Conservation (phyloP, 2,113 vertebrate species). For the Oncorhynchus clarkii region DNA sequence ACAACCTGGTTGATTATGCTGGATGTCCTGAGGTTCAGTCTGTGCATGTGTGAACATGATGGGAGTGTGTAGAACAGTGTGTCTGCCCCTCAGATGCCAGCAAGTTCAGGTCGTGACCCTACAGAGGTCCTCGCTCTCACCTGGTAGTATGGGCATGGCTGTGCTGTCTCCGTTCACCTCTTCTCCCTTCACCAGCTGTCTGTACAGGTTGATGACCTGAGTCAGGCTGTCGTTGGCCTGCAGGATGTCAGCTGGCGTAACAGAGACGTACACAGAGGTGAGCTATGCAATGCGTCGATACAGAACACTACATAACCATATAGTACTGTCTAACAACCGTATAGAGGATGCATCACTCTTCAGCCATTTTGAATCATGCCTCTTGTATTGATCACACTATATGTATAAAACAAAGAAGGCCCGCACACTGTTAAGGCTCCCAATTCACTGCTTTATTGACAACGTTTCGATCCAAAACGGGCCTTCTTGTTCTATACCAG, state of each 20-base stretch:
- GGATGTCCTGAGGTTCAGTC: background rate
- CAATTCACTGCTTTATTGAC: too few relatives aligned
- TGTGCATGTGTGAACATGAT: background rate
- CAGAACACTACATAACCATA: too few relatives aligned
- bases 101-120: too few relatives aligned
- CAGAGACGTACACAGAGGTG: background rate
- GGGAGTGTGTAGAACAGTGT: background rate
- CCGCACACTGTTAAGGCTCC: too few relatives aligned
- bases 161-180: slow-evolving; percentile 83
- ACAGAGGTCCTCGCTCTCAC: slow-evolving; percentile 50
- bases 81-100: background rate
- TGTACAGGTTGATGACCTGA: slow-evolving; percentile 93
- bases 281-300: background rate
- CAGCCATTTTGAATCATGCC: too few relatives aligned
- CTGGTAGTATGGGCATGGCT: slow-evolving; percentile 65
- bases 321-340: too few relatives aligned
- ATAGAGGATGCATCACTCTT: too few relatives aligned
- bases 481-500: too few relatives aligned
- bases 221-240: slow-evolving; percentile 97
- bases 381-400: too few relatives aligned
- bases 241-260: slow-evolving; percentile 86
- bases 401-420: too few relatives aligned
- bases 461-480: too few relatives aligned
- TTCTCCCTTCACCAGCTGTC: slow-evolving; percentile 88
- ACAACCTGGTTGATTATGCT: background rate